Evolutionary conservation across 2,888 invertebrate species (phyloP), one percentile per base, ranked within the genome.

Genomic region (Theretra japonica): DNA sequence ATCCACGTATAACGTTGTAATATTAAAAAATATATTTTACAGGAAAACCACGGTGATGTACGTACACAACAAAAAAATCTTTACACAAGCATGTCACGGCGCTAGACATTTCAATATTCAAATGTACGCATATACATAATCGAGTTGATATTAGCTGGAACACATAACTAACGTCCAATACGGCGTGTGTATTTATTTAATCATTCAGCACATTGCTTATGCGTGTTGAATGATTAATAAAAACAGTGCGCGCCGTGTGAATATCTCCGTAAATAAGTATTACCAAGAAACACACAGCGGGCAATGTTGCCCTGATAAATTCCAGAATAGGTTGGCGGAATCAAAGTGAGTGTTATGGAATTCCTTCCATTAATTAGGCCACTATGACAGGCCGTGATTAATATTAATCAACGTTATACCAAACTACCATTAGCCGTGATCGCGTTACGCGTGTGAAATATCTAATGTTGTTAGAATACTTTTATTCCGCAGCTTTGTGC

Each of bases 321-420:
- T 79, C 70, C 74, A 74, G 70, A 76, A 74, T 75, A 77, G 68
- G 75, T 78, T 72, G 74, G 71, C 62, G 70, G 74, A 75, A 76
- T 79, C 71, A 73, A 77, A 75, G 80, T 75, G 72, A 80, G 78
- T 80, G 78, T 78, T 80, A 79, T 75, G 76, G 78, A 75, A 82
- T 82, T 82, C 78, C 79, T 77, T 77, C 73, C 74, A 80, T 81
- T 80, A 84, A 81, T 82, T 79, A 81, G 78, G 73, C 74, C 77
- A 75, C 71, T 77, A 80, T 80, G 81, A 81, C 80, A 79, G 73
- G 70, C 75, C 73, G 75, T 81, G 77, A 83, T 83, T 83, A 81
- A 82, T 82, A 83, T 80, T 81, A 83, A 82, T 81, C 76, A 83
- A 76, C 74, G 80, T 78, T 74, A 77, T 78, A 77, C 73, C 75